Evolutionary conservation across 2,888 invertebrate species (phyloP).

Genomic region (Ectobius pallidus): DNA sequence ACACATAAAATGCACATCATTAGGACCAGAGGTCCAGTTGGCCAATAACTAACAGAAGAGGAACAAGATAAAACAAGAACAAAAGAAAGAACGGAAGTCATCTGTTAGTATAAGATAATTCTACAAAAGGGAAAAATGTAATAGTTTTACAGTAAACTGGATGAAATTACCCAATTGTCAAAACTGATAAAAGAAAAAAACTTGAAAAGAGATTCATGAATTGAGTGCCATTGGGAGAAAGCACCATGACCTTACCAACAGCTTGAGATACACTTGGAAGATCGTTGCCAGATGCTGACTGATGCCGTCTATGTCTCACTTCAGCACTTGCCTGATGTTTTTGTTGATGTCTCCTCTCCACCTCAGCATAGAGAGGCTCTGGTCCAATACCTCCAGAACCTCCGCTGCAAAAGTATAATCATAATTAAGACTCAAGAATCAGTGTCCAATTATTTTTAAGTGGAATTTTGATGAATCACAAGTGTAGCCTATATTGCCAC

Average conservation of each 20-base stretch:
- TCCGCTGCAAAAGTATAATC: constrained; percentile 8
- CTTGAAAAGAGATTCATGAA: no score
- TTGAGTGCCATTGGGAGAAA: no score
- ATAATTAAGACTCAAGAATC: neutral
- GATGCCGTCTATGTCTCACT: constrained; percentile 59
- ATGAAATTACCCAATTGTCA: no score
- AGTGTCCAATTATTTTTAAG: no score
- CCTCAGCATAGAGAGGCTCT: constrained; percentile 54
- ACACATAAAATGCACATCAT: no score
- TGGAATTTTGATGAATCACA: no score
- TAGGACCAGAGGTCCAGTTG: no score
- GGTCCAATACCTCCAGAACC: constrained; percentile 45
- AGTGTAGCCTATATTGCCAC: no score
- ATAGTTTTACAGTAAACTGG: no score
- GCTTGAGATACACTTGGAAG: constrained; percentile 50
- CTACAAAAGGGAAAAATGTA: no score
- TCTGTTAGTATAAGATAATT: neutral
- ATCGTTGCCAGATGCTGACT: constrained; percentile 57
- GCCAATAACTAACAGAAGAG: no score
- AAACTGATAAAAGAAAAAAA: no score
- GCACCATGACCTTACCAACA: neutral
- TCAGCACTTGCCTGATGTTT: constrained; percentile 57
- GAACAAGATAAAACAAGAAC: neutral
- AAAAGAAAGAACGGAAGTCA: neutral
- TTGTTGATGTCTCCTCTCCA: constrained; percentile 49